Percentiles rank a stretch among this genome's conserved stretches.
Evolutionary conservation across 2,888 invertebrate genomes (phyloP).

Genomic region (Bugula neritina): DNA sequence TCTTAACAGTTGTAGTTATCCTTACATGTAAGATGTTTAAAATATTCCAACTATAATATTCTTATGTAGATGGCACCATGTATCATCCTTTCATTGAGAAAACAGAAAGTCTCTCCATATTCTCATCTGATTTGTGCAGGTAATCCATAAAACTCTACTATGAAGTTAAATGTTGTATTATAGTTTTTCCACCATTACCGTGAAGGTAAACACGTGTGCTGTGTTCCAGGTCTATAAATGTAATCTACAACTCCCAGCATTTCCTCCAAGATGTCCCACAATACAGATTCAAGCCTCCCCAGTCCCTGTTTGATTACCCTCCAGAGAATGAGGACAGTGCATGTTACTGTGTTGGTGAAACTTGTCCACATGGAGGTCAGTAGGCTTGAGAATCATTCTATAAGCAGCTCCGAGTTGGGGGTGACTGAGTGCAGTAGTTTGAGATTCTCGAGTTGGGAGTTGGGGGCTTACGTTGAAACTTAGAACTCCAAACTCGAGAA

Average conservation of each 20-base stretch:
- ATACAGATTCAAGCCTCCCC: conserved; percentile 34
- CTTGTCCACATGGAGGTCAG: background rate
- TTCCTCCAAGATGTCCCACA: conserved; percentile 30
- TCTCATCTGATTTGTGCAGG: conserved; percentile 42
- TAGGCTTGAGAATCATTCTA: too few species aligned
- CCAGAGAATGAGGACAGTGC: conserved; percentile 35
- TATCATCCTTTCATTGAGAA: conserved; percentile 36
- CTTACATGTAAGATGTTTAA: too few species aligned
- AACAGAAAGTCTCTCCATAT: conserved; percentile 35
- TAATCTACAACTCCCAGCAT: conserved; percentile 29
- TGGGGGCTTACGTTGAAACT: too few species aligned
- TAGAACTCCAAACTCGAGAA: too few species aligned
- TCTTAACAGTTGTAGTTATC: too few species aligned
- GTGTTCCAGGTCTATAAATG: conserved; percentile 32
- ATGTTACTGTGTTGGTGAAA: conserved; percentile 36
- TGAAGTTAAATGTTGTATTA: background rate
- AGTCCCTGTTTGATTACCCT: conserved; percentile 32
- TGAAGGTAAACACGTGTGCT: background rate
- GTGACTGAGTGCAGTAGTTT: too few species aligned
- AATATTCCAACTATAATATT: too few species aligned
- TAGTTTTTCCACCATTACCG: too few species aligned
- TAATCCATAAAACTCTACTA: too few species aligned
- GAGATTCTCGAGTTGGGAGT: too few species aligned
- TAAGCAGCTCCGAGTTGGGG: too few species aligned
- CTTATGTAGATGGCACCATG: conserved; percentile 36